Percentiles rank a stretch among this genome's conserved stretches.
Conservation (phyloP, 1,140 invertebrate species). For the Drosophila truncata region DNA sequence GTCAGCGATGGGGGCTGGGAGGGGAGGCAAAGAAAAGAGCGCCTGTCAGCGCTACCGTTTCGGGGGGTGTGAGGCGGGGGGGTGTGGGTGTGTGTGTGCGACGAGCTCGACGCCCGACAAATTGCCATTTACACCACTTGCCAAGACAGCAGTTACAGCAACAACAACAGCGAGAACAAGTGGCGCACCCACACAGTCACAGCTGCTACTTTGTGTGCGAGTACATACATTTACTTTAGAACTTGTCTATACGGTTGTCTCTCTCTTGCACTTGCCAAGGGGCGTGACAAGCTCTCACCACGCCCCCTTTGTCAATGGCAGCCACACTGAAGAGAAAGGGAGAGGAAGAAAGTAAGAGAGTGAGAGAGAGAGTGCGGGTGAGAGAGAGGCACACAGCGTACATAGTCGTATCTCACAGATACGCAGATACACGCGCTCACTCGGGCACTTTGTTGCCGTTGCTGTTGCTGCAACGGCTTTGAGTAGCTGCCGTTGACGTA, state of each 20-base stretch:
- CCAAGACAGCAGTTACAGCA: constrained; percentile 55
- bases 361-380: not conserved
- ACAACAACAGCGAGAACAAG: constrained; percentile 36
- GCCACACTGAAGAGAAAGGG: constrained; percentile 20
- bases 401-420: constrained; percentile 49
- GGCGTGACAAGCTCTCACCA: constrained; percentile 61
- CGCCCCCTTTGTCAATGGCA: constrained; percentile 76
- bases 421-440: constrained; percentile 36
- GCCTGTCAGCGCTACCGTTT: constrained; percentile 69
- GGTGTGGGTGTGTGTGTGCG: constrained; percentile 12
- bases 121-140: constrained; percentile 82
- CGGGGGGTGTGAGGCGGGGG: constrained; percentile 68
- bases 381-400: constrained; percentile 1
- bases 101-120: constrained; percentile 43
- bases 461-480: constrained; percentile 54
- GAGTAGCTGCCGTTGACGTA: constrained; percentile 81
- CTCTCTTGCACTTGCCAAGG: constrained; percentile 36
- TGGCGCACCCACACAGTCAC: constrained; percentile 21
- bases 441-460: constrained; percentile 46
- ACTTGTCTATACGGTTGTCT: constrained; percentile 60
- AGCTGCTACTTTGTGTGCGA: constrained; percentile 20
- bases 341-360: not conserved
- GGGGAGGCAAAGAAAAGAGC: constrained; percentile 7
- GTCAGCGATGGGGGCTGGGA: not conserved
- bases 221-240: constrained; percentile 12